A percentile compares a stretch with the other conserved stretches of the same genome.
phyloP scores from a whole-genome alignment of 1,140 invertebrate genomes.

The Macrostomum lignano region DNA sequence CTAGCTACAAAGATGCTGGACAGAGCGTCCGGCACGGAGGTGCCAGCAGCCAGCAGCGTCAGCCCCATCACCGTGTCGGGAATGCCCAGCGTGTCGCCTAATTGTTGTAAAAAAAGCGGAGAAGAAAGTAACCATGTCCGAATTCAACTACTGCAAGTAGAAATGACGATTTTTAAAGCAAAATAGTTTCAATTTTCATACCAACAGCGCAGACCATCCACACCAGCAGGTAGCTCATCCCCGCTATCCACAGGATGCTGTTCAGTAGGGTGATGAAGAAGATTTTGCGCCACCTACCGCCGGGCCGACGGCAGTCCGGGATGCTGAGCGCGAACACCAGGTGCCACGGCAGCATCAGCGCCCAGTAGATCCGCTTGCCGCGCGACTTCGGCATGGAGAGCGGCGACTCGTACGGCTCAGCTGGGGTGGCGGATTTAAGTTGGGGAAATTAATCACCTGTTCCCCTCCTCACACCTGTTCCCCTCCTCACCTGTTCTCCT shows the following conservation, averaged over 20 bases:
- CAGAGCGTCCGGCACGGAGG: conserved; percentile 30
- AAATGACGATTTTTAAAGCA: neutral
- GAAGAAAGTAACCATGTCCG: conserved; percentile 92
- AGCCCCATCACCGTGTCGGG: conserved; percentile 32
- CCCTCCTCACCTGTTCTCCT: too few relatives aligned
- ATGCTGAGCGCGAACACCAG: conserved; percentile 40
- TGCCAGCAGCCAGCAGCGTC: conserved; percentile 31
- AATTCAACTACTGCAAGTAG: conserved; percentile 69
- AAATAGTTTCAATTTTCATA: too few relatives aligned
- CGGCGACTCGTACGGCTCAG: neutral
- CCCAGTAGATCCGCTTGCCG: conserved; percentile 11
- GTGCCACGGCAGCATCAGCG: conserved; percentile 22
- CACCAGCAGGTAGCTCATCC: conserved; percentile 53
- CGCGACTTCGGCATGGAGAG: conserved; percentile 9
- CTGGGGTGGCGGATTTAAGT: too few relatives aligned
- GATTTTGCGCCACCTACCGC: conserved; percentile 36
- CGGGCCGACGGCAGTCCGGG: conserved; percentile 41
- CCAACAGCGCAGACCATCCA: conserved; percentile 42
- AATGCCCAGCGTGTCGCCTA: too few relatives aligned
- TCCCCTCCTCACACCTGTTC: too few relatives aligned
- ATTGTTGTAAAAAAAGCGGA: too few relatives aligned
- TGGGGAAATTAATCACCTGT: too few relatives aligned
- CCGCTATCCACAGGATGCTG: conserved; percentile 61
- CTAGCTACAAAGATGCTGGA: conserved; percentile 30
- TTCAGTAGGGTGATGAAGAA: conserved; percentile 43